phyloP scores from a whole-genome alignment of 2,797 vertebrate species.

The Choloepus didactylus region DNA sequence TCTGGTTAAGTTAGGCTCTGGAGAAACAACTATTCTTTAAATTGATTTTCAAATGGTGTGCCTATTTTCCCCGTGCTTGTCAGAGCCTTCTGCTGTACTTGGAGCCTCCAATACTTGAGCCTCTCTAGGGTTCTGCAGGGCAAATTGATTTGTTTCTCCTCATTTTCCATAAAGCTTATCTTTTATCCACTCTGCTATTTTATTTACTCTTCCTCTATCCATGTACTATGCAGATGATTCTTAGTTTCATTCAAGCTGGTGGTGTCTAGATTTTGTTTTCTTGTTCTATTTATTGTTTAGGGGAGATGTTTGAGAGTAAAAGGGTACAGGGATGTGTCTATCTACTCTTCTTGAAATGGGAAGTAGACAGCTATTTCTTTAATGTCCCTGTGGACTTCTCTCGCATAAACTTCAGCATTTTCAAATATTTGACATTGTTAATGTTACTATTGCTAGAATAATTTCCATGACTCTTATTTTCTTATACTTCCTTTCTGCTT shows the following conservation, averaged over 20 bases:
- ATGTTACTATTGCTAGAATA: neutral
- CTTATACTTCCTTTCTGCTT: constrained; percentile 18
- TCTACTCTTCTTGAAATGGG: neutral
- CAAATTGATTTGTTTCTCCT: neutral
- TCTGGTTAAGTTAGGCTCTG: neutral
- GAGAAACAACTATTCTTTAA: neutral
- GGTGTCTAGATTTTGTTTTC: constrained; percentile 9
- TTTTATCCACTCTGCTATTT: neutral
- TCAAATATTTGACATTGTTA: neutral
- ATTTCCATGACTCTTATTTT: neutral
- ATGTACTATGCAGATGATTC: neutral
- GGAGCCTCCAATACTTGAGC: neutral
- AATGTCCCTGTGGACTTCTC: neutral
- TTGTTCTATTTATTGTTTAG: neutral
- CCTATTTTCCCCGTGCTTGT: neutral
- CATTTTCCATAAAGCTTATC: neutral
- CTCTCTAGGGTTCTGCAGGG: neutral
- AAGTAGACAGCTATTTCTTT: neutral
- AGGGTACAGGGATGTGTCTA: neutral
- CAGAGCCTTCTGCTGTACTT: neutral
- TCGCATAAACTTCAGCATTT: neutral
- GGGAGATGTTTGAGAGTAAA: neutral
- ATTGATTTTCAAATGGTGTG: neutral
- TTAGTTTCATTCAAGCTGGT: neutral
- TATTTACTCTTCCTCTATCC: neutral